Evolutionary conservation across 2,113 vertebrate species (phyloP).

Genomic region (Hydrolagus affinis): DNA sequence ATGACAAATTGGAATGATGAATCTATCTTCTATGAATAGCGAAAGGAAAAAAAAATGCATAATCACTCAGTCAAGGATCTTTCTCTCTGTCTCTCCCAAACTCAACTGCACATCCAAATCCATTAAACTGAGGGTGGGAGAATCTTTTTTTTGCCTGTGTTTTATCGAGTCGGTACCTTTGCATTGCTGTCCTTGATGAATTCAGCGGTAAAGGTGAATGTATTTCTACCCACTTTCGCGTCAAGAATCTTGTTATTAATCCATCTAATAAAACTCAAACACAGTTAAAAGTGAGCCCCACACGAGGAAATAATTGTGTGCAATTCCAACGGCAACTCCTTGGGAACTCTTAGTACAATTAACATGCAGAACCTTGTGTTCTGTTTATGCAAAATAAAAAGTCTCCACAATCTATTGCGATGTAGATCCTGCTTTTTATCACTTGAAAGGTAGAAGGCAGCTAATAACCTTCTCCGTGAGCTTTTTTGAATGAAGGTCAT

Average conservation of each 20-base stretch:
- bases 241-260: constrained; percentile 16
- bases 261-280: constrained; percentile 16
- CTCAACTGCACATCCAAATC: constrained; percentile 70
- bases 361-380: no score
- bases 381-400: neutral
- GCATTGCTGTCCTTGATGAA: constrained; percentile 17
- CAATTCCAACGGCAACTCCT: no score
- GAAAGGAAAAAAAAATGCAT: constrained; percentile 80
- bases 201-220: neutral
- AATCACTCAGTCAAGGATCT: constrained; percentile 93
- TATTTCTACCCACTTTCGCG: constrained; percentile 5
- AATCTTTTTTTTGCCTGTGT: constrained; percentile 43
- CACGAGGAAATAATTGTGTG: neutral
- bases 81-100: constrained; percentile 69
- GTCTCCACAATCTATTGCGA: neutral
- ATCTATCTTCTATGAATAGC: constrained; percentile 97
- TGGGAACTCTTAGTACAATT: no score
- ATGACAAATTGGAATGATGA: constrained; percentile 99
- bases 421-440: neutral
- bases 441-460: neutral
- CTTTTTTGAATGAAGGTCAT: constrained; percentile 5
- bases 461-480: neutral
- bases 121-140: constrained; percentile 70
- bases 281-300: neutral
- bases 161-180: constrained; percentile 32